Base-by-base conservation (phyloP, 2,797 vertebrate genomes). In the Meriones psammophilus region DNA sequence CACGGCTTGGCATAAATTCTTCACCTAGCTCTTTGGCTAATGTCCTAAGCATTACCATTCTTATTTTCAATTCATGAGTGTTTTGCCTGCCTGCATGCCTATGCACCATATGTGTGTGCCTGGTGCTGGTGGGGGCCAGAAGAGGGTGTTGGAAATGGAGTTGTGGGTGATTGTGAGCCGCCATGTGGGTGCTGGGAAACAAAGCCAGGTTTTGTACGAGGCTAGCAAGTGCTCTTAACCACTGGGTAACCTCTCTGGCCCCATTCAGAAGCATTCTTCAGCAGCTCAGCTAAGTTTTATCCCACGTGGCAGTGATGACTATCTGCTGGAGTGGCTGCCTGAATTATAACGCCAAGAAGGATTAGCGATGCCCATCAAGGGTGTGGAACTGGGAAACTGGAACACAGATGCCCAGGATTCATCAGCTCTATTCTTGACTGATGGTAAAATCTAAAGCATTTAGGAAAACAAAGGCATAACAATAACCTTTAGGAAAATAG, bases 401-500 rank as follows among this genome's bases (percentile, higher is more conserved):
- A 81, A 83, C 24, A 39, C 24, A 50, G 1, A 33, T 71, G 20
- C 12, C 15, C 50, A 7, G 62, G 92, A 46, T 88, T 64, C 86
- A 8, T 83, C 64, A 87, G 73, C 9, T 26, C 22, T 91, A 14
- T 15, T 96, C 69, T 94, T 80, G 6, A 87, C 28, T 76, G 64
- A 64, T 89, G 42, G 39, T 56, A 74, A 93, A 85, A 77, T 36
- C 36, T 66, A 3, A 69, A 91, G 30, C 62, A 85, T 79, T 92
- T 96, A 92, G 42, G 42, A 89, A 96, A 92, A 78, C 24, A 0
- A 77, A 95, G 88, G 60, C 88, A 54, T 76, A 81, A 80, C 77
- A 95, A 46, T 77, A 78, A 54, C 84, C 73, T 78, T 96, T 69
- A 54, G 58, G 42, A 81, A 64, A 84, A 87, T 24, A 54, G 85